Conservation (phyloP, 2,113 vertebrate genomes). For the Coptodon bakossiorum region DNA sequence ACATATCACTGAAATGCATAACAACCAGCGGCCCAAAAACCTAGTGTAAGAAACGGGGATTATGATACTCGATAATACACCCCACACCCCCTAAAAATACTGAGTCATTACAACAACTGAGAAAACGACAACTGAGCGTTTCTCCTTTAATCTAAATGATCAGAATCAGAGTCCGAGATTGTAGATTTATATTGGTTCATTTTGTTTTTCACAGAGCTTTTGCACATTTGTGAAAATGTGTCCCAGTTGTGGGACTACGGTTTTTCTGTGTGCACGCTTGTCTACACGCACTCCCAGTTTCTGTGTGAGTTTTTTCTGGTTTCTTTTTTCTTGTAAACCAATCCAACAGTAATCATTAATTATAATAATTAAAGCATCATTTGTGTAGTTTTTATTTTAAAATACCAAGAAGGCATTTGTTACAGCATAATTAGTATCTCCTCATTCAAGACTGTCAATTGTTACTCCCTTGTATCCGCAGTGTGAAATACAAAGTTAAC, state of each 20-base stretch:
- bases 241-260: not conserved
- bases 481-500: not conserved
- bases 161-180: not conserved
- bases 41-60: not conserved
- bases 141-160: not conserved
- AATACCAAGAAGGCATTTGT: not conserved
- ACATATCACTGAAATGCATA: not conserved
- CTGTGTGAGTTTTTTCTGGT: not conserved
- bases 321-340: not conserved
- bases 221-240: not conserved
- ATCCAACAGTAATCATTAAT: not conserved
- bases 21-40: not conserved
- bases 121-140: fast-evolving
- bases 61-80: not conserved
- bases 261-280: not conserved
- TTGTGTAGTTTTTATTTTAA: not conserved
- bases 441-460: not conserved
- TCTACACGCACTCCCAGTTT: not conserved
- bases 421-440: not conserved
- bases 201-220: not conserved
- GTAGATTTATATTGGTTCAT: not conserved
- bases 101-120: not conserved
- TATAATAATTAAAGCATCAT: not conserved
- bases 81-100: not conserved
- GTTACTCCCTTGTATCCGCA: not conserved